Base-by-base conservation (phyloP, 2,113 vertebrate species). In the Grammatotria lemairii region DNA sequence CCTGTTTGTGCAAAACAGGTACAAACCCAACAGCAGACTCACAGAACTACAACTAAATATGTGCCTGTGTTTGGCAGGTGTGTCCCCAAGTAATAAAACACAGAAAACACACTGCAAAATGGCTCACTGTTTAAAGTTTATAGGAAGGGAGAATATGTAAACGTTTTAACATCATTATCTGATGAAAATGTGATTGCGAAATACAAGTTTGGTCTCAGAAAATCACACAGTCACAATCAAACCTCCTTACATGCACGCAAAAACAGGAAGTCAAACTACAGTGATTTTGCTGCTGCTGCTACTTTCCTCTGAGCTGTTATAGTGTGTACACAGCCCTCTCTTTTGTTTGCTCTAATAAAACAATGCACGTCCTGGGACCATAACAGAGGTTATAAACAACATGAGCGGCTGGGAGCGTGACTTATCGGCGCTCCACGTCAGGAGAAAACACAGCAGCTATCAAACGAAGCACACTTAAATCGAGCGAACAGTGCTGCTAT, bases 261-360 rank as follows among this genome's bases (percentile, higher is more conserved):
- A 92, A 83, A 47, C 35, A 90, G 68, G 83, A 91, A 89, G 81
- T 90, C 2, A 35, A 17, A 54, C 17, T 42, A 9, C 38, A 68
- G 73, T 87, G 87, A 88, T 94, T 89, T 82, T 17, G 23, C 73
- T 17, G 60, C 26, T 12, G 54, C 63, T 68, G n/a, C 35, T 75
- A 28, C 33, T 79, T 73, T 47, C 16, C 11, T 53, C 31, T 63
- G 7, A 53, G 51, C 54, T 85, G 13, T 55, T 31, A 5, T 11
- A 38, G 14, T 65, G 54, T 75, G 70, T 45, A 42, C 21, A 53
- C 40, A 31, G 42, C 23, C 23, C 1, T 31, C 28, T 68, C 58
- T 68, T 88, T 35, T 92, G 81, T 87, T 92, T 89, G 85, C 81
- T 87, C 87, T 85, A 90, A 88, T 91, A 89, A 93, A 83, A 81